A percentile compares a stretch with the other conserved stretches of the same genome.
These are phyloP conservation scores for Tenthredo mesomela DNA, from an alignment of 2,888 invertebrate genomes.

Conservation along the genomic window DNA sequence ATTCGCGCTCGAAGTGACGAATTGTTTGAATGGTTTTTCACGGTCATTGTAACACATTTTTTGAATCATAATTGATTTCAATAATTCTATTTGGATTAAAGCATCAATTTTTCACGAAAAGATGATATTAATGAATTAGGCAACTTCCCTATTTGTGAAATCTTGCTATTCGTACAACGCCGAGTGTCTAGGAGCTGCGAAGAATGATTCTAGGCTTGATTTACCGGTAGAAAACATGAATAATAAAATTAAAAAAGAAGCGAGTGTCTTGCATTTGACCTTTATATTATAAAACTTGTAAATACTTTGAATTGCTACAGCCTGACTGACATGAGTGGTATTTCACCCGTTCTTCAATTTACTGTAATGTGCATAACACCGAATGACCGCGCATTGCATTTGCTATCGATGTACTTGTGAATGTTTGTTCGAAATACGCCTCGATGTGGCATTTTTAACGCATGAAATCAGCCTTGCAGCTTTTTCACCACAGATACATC, in stretches of 20 bases:
- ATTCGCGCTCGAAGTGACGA: no score
- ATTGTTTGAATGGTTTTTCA: no score
- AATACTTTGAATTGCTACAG: neutral
- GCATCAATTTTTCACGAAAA: no score
- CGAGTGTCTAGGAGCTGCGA: neutral
- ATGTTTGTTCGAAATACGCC: neutral
- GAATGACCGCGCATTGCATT: neutral
- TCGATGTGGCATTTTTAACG: slow-evolving; percentile 53
- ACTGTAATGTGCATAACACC: neutral
- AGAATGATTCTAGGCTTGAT: neutral
- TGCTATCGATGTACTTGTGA: neutral
- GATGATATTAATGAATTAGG: neutral
- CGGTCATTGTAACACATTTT: no score
- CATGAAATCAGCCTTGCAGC: slow-evolving; percentile 54
- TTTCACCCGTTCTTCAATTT: neutral
- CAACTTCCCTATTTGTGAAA: neutral
- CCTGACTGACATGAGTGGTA: neutral
- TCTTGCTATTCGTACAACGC: neutral
- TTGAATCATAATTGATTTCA: no score
- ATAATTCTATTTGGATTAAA: no score
- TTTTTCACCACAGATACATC: slow-evolving; percentile 54
- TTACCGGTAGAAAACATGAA: neutral
- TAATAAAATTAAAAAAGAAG: neutral
- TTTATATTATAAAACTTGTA: neutral
- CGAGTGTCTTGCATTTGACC: neutral